Conservation (phyloP, 2,113 vertebrate genomes). For the Oreotrochilus melanogaster region DNA sequence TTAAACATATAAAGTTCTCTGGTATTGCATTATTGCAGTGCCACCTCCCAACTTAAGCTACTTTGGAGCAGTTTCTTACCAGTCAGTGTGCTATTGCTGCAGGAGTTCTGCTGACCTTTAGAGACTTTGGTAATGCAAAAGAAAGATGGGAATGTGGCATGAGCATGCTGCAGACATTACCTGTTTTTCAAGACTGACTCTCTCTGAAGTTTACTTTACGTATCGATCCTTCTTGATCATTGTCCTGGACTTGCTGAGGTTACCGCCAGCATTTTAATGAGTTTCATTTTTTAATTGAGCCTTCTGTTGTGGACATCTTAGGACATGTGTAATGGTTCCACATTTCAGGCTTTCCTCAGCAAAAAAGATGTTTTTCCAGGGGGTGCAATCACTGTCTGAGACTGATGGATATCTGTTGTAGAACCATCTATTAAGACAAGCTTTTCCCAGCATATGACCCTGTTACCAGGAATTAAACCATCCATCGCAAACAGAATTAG, state of each 20-base stretch:
- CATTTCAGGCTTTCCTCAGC: constrained; percentile 19
- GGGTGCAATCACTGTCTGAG: constrained; percentile 46
- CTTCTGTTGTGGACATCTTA: neutral
- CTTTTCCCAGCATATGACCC: constrained; percentile 11
- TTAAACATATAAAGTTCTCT: neutral
- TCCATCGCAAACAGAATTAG: neutral
- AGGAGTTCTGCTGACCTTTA: neutral
- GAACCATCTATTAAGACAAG: constrained; percentile 32
- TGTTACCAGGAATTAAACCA: constrained; percentile 48
- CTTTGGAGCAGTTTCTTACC: neutral
- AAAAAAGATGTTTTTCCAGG: constrained; percentile 51
- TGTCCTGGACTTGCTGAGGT: constrained; percentile 1
- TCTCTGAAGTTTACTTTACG: neutral
- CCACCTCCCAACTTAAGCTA: neutral
- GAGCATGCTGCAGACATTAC: neutral
- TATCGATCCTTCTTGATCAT: neutral
- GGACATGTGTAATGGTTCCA: constrained; percentile 24
- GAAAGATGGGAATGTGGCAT: neutral
- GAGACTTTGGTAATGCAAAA: neutral
- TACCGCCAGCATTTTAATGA: constrained; percentile 41
- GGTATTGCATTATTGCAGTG: neutral
- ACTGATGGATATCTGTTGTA: constrained; percentile 19
- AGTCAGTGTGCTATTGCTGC: neutral
- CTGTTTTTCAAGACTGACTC: neutral
- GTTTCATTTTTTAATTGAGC: constrained; percentile 47